Evolutionary conservation across 2,888 invertebrate genomes (phyloP).

Genomic region (Drosophila algonquin): DNA sequence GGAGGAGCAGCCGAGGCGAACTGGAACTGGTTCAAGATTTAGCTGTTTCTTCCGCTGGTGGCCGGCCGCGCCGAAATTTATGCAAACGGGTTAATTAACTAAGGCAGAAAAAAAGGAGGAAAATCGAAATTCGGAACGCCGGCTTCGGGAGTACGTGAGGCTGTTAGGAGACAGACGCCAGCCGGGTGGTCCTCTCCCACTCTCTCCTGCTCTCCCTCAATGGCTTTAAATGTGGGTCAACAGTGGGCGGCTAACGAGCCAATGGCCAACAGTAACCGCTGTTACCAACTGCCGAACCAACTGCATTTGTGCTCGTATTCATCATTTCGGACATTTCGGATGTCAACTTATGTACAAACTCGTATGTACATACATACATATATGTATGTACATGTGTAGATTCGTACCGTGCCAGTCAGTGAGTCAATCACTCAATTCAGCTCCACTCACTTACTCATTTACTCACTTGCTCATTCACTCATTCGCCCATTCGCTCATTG

Average conservation of each 20-base stretch:
- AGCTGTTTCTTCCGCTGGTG: slow-evolving; percentile 9
- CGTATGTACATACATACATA: neutral
- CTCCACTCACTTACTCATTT: slow-evolving; percentile 21
- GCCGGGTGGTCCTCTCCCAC: slow-evolving; percentile 63
- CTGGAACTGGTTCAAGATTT: slow-evolving; percentile 36
- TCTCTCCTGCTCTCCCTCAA: slow-evolving; percentile 15
- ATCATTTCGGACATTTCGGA: slow-evolving; percentile 71
- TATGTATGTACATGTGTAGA: slow-evolving; percentile 40
- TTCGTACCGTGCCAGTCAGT: slow-evolving; percentile 37
- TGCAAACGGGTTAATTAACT: slow-evolving; percentile 81
- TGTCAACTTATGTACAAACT: slow-evolving; percentile 62
- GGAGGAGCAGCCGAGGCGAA: slow-evolving; percentile 29
- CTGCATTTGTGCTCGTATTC: slow-evolving; percentile 45
- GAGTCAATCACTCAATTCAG: slow-evolving; percentile 42
- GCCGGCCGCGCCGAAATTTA: slow-evolving; percentile 61
- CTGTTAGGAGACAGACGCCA: slow-evolving; percentile 51
- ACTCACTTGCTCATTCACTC: slow-evolving; percentile 16
- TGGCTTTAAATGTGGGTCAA: slow-evolving; percentile 57
- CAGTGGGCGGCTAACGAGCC: slow-evolving; percentile 71
- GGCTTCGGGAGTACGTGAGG: slow-evolving; percentile 64
- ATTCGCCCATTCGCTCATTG: slow-evolving; percentile 40
- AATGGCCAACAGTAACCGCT: slow-evolving; percentile 34
- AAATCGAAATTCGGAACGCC: slow-evolving; percentile 60
- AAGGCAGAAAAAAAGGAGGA: slow-evolving; percentile 24
- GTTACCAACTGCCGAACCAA: slow-evolving; percentile 37